Base-by-base conservation (phyloP, 2,888 invertebrate genomes). In the Omphaloscelis lunosa region DNA sequence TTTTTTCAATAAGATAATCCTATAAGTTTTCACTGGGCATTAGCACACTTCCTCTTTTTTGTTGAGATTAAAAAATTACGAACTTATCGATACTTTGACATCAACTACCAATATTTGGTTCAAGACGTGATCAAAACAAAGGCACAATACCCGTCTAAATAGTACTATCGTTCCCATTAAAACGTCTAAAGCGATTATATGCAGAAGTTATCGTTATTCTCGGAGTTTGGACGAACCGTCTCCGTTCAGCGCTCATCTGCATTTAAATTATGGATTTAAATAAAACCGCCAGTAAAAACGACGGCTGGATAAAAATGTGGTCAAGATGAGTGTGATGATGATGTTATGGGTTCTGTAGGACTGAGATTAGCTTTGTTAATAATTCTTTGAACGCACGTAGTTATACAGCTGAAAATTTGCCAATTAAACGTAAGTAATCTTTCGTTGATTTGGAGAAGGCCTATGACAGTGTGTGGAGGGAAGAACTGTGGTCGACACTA, bases 251-350 rank as follows among this genome's bases (percentile, higher is more conserved):
- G 67, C 92, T 93, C 93, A 95, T 95, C 94, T 95, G 92, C 94
- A 95, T 95, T 94, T 93, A 94, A 93, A 95, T 95, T 93, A 94
- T 94, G 93, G 93, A 93, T 94, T 94, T 94, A 93, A 95, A 93
- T 94, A 93, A 94, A 92, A 92, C 88, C 84, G 80, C 85, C 89
- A 90, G 90, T 91, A 90, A 93, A 93, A 92, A 89, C 89, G 90
- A 86, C 88, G 89, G 87, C 72, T 75, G 88, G 88, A 87, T 86
- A 77, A 78, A 85, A 70, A 72, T 53, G 56, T 59, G 59, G 82
- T 29, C 72, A 82, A 71, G 66, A 29, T 27, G 3, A 66, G 66
- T 70, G n/a, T 27, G 39, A 0, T 12, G 4, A 63, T 9, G 2
- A 23, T 6, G 11, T 2, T 45, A 45, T 39, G 29, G 69, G 79